Evolutionary conservation across 1,140 invertebrate genomes (phyloP), one percentile per base, ranked within the genome.

Genomic region (Scaptomyza graminum): DNA sequence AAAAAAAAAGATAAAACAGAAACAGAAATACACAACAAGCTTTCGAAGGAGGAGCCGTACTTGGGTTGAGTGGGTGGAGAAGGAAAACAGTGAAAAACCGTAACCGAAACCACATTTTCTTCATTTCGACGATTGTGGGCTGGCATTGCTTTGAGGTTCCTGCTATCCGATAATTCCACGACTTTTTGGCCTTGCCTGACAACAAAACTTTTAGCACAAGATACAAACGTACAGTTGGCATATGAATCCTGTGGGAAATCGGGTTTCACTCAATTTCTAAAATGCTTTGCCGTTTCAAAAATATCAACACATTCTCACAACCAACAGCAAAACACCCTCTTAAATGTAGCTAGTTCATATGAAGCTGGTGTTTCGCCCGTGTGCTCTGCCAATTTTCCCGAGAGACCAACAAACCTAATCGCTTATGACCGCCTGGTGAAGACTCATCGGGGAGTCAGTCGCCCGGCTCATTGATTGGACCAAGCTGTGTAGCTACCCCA

Each of bases 51-150:
- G 28, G 34, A 57, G 31, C 18, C 16, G 13, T 6, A 43, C 37
- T 2, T 44, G 41, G 37, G 18, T 34, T 49, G 13, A 47, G 25
- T 34, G 47, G 62, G 55, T 37, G 50, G 50, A 13, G 57, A 13
- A 44, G 31, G 34, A 80, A 71, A 90, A 90, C 89, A 90, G 84
- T 84, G 77, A 90, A 90, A 90, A 82, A 90, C 89, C 89, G 89
- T 90, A 89, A 90, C 88, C 80, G 67, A 72, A 90, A 90, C 89
- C 89, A 75, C 89, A 90, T 90, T 89, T 90, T 90, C 89, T 82
- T 83, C 89, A 84, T 88, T 90, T 75, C 70, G 71, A 67, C 70
- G 63, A 51, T 74, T 85, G 75, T 79, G 79, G 79, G 79, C 76
- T 69, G 73, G 76, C 64, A 69, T 66, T 41, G 47, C 28, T 67